phyloP scores from a whole-genome alignment of 1,140 invertebrate species.

The Drosophila orosa region DNA sequence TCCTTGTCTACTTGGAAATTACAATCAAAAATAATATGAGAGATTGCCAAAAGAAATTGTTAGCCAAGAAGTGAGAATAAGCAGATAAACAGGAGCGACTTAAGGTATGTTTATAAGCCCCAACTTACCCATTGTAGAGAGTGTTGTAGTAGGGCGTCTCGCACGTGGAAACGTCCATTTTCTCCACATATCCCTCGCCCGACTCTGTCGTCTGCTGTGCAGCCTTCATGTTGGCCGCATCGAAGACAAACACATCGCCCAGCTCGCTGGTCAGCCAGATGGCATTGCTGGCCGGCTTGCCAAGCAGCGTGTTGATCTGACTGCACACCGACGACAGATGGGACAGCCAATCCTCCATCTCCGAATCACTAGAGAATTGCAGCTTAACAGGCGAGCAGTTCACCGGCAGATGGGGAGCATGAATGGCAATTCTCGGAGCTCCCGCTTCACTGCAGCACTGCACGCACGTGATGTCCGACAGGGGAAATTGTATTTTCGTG shows the following conservation, averaged over 20 bases:
- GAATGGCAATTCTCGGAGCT: slow-evolving; percentile 89
- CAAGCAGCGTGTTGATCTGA: slow-evolving; percentile 89
- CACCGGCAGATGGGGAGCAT: slow-evolving; percentile 87
- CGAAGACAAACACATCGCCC: slow-evolving; percentile 93
- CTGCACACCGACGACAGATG: slow-evolving; percentile 90
- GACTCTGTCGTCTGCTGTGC: slow-evolving; percentile 82
- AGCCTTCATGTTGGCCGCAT: slow-evolving; percentile 85
- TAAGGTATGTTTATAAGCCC: background rate
- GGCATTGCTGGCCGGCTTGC: slow-evolving; percentile 88
- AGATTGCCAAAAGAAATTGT: background rate
- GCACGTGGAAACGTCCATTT: slow-evolving; percentile 89
- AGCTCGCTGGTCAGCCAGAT: slow-evolving; percentile 91
- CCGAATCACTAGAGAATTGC: slow-evolving; percentile 90
- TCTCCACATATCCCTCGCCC: slow-evolving; percentile 86
- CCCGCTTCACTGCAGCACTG: slow-evolving; percentile 91
- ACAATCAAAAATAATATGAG: background rate
- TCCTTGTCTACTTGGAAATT: background rate
- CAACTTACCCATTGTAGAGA: slow-evolving; percentile 84
- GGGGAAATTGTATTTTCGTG: slow-evolving; percentile 87
- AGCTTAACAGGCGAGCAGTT: slow-evolving; percentile 87
- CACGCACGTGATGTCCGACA: slow-evolving; percentile 89
- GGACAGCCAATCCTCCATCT: slow-evolving; percentile 94
- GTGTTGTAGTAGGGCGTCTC: slow-evolving; percentile 87
- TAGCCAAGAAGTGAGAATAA: background rate
- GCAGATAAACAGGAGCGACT: background rate